Conservation (phyloP, 2,113 vertebrate species). For the Riparia riparia region DNA sequence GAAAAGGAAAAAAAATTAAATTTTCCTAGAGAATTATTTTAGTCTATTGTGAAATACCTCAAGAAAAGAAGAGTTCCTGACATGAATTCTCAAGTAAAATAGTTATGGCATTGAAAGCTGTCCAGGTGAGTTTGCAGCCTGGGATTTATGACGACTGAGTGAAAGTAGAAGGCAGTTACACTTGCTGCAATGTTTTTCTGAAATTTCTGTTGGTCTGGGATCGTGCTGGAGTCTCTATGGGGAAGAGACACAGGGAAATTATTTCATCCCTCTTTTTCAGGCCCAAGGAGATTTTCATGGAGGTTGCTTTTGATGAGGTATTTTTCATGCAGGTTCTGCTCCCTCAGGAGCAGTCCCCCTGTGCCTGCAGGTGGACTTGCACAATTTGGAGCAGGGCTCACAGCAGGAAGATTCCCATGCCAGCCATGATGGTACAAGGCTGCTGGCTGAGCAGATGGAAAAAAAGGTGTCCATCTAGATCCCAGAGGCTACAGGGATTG, state of each 20-base stretch:
- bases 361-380: not conserved
- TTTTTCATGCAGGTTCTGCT: not conserved
- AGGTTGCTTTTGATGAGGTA: not conserved
- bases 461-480: not conserved
- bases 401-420: not conserved
- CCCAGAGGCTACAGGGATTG: not conserved
- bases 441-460: not conserved
- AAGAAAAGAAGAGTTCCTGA: not conserved
- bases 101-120: not conserved
- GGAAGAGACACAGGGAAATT: not conserved
- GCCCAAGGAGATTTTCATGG: not conserved
- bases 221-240: rapidly evolving
- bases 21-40: not conserved
- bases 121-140: not conserved
- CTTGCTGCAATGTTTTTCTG: not conserved
- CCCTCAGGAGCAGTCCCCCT: not conserved
- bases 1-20: not conserved
- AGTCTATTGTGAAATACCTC: not conserved
- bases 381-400: not conserved
- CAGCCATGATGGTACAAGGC: not conserved
- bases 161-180: not conserved
- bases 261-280: not conserved
- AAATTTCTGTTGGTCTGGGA: not conserved
- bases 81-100: not conserved
- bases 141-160: not conserved